Conservation (phyloP, 2,888 invertebrate genomes). For the Biston betularia region DNA sequence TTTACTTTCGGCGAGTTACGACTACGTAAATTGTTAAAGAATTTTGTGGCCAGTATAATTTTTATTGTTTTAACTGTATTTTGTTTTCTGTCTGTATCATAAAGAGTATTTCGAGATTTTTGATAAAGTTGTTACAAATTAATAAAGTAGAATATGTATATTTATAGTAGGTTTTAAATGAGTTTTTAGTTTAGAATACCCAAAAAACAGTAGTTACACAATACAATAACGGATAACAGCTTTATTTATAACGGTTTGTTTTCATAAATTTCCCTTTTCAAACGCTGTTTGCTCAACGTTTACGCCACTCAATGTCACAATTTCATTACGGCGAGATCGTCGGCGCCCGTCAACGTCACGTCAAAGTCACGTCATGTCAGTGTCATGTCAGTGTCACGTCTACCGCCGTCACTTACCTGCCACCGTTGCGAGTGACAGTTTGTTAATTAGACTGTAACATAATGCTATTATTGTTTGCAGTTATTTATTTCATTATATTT, state of each 20-base stretch:
- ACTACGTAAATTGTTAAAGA: too few relatives aligned
- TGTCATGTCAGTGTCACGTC: slow-evolving; percentile 53
- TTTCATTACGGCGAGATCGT: slow-evolving; percentile 77
- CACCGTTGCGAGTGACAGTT: slow-evolving; percentile 70
- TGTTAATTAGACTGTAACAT: slow-evolving; percentile 80
- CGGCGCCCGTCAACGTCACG: slow-evolving; percentile 55
- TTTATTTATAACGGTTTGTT: background rate
- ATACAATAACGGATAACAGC: background rate
- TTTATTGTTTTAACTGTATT: too few relatives aligned
- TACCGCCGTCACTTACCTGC: slow-evolving; percentile 72
- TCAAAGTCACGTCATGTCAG: slow-evolving; percentile 55
- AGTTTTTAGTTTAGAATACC: background rate
- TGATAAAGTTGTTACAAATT: too few relatives aligned
- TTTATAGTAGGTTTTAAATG: too few relatives aligned
- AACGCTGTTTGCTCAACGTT: slow-evolving; percentile 43
- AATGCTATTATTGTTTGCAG: slow-evolving; percentile 47
- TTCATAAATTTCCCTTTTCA: background rate
- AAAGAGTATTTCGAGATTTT: too few relatives aligned
- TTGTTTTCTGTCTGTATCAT: too few relatives aligned
- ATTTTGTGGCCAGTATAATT: too few relatives aligned
- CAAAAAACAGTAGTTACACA: background rate
- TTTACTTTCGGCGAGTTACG: too few relatives aligned
- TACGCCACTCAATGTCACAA: slow-evolving; percentile 67
- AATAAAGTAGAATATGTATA: too few relatives aligned
- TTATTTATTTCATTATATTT: slow-evolving; percentile 33